Evolutionary conservation across 2,888 invertebrate species (phyloP).

Genomic region (Epiblema foenella): DNA sequence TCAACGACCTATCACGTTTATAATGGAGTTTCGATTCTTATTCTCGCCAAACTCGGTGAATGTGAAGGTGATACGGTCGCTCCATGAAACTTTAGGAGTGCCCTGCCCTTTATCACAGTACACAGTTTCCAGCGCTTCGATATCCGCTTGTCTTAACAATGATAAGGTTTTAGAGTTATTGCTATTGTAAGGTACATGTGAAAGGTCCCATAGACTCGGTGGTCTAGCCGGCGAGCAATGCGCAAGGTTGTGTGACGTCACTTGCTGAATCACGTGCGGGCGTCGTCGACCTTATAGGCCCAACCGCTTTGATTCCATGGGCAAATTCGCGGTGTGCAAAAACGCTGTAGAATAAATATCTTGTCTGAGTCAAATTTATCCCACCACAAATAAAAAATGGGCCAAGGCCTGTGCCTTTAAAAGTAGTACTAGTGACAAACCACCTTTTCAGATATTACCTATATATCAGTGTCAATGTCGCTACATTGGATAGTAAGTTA

Average conservation of each 20-base stretch:
- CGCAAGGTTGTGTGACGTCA: constrained; percentile 64
- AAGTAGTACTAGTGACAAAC: too few species aligned
- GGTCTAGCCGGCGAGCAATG: constrained; percentile 40
- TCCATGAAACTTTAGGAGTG: constrained; percentile 6
- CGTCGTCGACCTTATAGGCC: constrained; percentile 58
- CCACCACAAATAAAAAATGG: not conserved
- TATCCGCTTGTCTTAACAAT: not conserved
- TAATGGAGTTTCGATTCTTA: constrained; percentile 25
- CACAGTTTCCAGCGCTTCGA: not conserved
- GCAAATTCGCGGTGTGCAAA: constrained; percentile 35
- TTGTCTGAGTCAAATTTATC: constrained; percentile 11
- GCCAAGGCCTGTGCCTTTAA: not conserved
- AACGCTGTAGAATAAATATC: constrained; percentile 11
- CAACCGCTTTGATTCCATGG: constrained; percentile 39
- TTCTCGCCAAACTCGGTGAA: constrained; percentile 21
- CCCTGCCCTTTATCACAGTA: constrained; percentile 1
- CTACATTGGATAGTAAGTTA: too few species aligned
- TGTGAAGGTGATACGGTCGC: constrained; percentile 13
- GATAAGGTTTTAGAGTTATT: not conserved
- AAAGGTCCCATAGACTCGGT: constrained; percentile 42
- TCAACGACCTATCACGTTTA: constrained; percentile 34
- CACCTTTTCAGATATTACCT: too few species aligned
- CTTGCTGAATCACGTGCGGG: constrained; percentile 62
- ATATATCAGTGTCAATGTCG: too few species aligned
- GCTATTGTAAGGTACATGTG: constrained; percentile 13